Evolutionary conservation across 2,797 vertebrate genomes (phyloP).

Genomic region (Dromococcyx pavoninus): DNA sequence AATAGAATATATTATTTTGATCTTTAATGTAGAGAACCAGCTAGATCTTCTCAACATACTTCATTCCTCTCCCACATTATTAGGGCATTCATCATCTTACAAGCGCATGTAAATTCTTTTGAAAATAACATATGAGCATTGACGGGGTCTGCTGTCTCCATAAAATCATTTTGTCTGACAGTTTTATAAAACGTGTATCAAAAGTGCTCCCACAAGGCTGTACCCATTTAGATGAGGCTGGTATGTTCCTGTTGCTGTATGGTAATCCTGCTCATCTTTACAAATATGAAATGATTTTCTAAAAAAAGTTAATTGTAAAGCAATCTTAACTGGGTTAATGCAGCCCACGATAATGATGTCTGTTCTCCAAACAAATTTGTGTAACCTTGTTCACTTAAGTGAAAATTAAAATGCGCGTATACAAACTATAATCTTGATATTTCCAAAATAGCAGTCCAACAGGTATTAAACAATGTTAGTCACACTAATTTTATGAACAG

Average conservation of each 20-base stretch:
- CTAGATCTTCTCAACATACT: background rate
- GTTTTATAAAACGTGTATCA: constrained; percentile 44
- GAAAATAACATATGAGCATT: background rate
- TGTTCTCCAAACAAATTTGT: constrained; percentile 27
- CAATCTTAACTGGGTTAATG: background rate
- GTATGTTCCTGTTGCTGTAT: background rate
- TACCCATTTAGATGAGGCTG: background rate
- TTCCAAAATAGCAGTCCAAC: constrained; percentile 33
- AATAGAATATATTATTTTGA: background rate
- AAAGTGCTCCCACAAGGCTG: constrained; percentile 30
- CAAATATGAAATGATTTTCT: constrained; percentile 5
- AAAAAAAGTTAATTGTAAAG: constrained; percentile 28
- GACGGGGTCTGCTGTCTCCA: background rate
- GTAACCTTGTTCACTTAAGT: constrained; percentile 32
- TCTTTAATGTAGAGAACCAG: background rate
- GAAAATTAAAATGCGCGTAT: constrained; percentile 2
- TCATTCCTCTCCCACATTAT: background rate
- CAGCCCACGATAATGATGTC: background rate
- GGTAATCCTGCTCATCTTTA: constrained; percentile 27
- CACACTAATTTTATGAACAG: constrained; percentile 29
- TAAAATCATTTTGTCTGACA: background rate
- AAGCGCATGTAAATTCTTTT: background rate
- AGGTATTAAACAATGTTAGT: constrained; percentile 28
- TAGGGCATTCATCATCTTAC: background rate
- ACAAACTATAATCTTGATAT: background rate